Evolutionary conservation across 2,797 vertebrate genomes (phyloP).

Genomic region (Scarus forsteni): DNA sequence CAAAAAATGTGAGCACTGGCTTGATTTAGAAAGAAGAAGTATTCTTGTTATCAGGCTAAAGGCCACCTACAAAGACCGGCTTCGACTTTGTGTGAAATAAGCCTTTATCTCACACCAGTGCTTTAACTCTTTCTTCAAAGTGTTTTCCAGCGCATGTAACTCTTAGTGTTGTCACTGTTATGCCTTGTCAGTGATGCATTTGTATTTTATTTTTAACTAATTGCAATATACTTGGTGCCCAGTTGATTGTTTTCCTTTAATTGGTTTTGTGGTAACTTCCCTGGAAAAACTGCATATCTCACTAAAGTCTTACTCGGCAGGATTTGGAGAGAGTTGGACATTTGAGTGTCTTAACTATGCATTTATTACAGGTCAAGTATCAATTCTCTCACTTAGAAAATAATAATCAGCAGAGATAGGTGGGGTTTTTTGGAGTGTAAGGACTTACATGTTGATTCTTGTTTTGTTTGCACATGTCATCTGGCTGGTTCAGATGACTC

Average conservation of each 20-base stretch:
- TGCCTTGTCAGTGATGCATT: neutral
- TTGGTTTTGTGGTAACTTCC: constrained; percentile 40
- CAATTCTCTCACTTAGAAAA: constrained; percentile 16
- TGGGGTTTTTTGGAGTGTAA: constrained; percentile 40
- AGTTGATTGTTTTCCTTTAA: constrained; percentile 16
- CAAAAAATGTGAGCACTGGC: constrained; percentile 6
- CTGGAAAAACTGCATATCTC: constrained; percentile 37
- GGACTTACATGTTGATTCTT: constrained; percentile 26
- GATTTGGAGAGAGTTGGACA: neutral
- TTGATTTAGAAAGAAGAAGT: neutral
- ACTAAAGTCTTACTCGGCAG: constrained; percentile 27
- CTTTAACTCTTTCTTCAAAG: constrained; percentile 30
- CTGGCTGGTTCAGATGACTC: constrained; percentile 93
- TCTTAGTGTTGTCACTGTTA: constrained; percentile 30
- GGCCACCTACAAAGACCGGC: neutral
- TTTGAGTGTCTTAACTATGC: constrained; percentile 46
- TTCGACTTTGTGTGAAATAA: neutral
- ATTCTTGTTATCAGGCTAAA: neutral
- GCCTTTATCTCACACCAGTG: constrained; percentile 28
- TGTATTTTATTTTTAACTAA: constrained; percentile 1
- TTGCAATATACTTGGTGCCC: constrained; percentile 14
- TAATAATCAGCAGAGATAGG: constrained; percentile 15
- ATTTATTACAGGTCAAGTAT: constrained; percentile 38
- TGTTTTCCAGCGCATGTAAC: constrained; percentile 23
- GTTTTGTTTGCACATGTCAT: constrained; percentile 80